These are phyloP conservation scores for Myrmecophaga tridactyla DNA, from an alignment of 2,113 vertebrate genomes.

Conservation along the genomic window DNA sequence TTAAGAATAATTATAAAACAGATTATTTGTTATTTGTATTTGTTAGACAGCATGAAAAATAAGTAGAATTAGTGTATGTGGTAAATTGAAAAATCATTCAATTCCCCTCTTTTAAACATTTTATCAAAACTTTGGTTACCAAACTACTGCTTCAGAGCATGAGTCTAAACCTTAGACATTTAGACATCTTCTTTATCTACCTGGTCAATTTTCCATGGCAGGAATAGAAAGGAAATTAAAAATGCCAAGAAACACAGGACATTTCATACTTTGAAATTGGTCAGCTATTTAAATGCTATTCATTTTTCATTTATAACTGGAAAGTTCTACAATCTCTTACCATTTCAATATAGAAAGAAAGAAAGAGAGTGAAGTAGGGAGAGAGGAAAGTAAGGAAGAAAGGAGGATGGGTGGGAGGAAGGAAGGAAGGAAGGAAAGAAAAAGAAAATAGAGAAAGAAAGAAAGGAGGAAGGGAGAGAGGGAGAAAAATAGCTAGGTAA, in stretches of 20 bases:
- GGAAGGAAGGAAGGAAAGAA: too few species aligned
- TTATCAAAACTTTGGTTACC: constrained; percentile 24
- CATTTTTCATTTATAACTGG: background rate
- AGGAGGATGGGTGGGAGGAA: too few species aligned
- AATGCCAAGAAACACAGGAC: background rate
- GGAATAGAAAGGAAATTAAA: constrained; percentile 33
- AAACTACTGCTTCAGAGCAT: background rate
- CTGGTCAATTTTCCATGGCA: background rate
- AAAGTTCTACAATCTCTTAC: constrained; percentile 10
- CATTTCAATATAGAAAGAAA: background rate
- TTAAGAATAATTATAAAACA: constrained; percentile 41
- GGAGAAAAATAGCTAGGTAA: background rate
- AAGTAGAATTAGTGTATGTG: constrained; percentile 19
- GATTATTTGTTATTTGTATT: constrained; percentile 17
- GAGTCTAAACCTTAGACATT: background rate
- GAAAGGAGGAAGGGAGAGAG: too few species aligned
- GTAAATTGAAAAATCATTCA: constrained; percentile 34
- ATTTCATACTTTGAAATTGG: background rate
- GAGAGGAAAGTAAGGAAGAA: background rate
- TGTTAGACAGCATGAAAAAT: constrained; percentile 39
- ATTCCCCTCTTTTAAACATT: background rate
- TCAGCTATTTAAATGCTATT: background rate
- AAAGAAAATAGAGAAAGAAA: background rate
- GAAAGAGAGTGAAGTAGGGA: background rate
- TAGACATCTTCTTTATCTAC: background rate